A percentile compares a stretch with the other conserved stretches of the same genome.
Evolutionary conservation across 2,113 vertebrate genomes (phyloP).

Genomic region (Spilogale gracilis): DNA sequence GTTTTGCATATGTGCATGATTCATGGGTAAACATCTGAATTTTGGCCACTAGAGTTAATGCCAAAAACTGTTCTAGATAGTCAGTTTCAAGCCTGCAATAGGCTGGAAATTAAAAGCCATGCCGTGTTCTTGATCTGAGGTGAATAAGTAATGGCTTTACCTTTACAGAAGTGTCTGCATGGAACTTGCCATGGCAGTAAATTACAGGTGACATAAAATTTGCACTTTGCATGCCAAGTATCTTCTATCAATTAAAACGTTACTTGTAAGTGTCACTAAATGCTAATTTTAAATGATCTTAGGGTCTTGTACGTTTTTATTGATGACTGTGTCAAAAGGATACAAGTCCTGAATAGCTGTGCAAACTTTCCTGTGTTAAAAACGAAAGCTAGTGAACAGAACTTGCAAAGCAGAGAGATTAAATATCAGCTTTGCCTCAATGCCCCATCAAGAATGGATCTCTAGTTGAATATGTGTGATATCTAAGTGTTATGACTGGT

Average conservation of each 20-base stretch:
- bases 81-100: constrained; percentile 24
- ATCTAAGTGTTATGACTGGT: neutral
- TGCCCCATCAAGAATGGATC: neutral
- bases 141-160: constrained; percentile 47
- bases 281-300: constrained; percentile 74
- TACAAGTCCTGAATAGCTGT: constrained; percentile 60
- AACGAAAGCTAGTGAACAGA: constrained; percentile 32
- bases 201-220: constrained; percentile 61
- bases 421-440: constrained; percentile 31
- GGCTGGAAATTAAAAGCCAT: constrained; percentile 35
- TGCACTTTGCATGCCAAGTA: constrained; percentile 13
- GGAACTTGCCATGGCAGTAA: constrained; percentile 9
- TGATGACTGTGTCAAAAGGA: constrained; percentile 66
- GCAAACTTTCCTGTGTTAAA: constrained; percentile 18
- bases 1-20: neutral
- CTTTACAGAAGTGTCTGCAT: constrained; percentile 28
- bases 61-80: neutral
- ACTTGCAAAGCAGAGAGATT: neutral
- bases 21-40: neutral
- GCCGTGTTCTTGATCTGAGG: neutral
- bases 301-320: constrained; percentile 60
- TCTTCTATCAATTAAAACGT: constrained; percentile 58
- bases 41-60: neutral
- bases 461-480: neutral
- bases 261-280: constrained; percentile 59